Conservation (phyloP, 2,888 invertebrate species). For the Neoascia interrupta region DNA sequence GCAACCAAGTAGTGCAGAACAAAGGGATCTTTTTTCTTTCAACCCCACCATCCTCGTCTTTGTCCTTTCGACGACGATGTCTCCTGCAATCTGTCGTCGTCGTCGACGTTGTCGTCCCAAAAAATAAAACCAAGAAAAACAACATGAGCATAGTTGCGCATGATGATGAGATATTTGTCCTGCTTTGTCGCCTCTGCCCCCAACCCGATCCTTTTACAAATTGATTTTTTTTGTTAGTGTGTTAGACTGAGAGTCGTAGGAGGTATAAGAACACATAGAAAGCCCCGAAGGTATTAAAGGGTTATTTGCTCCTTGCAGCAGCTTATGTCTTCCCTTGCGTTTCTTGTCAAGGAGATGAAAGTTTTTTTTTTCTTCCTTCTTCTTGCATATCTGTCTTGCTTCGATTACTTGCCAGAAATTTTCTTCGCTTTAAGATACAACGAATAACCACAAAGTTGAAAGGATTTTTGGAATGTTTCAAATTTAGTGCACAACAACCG, state of each 20-base stretch:
- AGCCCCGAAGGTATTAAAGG: constrained; percentile 60
- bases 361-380: constrained; percentile 18
- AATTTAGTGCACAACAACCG: constrained; percentile 49
- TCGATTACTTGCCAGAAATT: constrained; percentile 24
- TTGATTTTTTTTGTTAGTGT: constrained; percentile 48
- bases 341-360: constrained; percentile 39
- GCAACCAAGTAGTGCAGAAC: constrained; percentile 49
- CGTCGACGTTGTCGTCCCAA: constrained; percentile 7
- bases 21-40: constrained; percentile 56
- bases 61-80: background rate
- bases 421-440: constrained; percentile 30
- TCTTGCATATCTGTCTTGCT: background rate
- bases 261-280: constrained; percentile 9
- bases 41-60: background rate
- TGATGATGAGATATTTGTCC: constrained; percentile 61
- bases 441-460: constrained; percentile 39
- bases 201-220: constrained; percentile 20
- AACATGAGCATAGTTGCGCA: constrained; percentile 41
- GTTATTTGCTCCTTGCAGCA: constrained; percentile 52
- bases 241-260: constrained; percentile 27
- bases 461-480: constrained; percentile 50
- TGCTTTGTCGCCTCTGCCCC: constrained; percentile 37
- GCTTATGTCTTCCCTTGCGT: background rate
- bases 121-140: constrained; percentile 11
- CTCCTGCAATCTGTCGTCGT: constrained; percentile 40